phyloP scores from a whole-genome alignment of 2,888 invertebrate genomes.

The Campopleginae sp. region DNA sequence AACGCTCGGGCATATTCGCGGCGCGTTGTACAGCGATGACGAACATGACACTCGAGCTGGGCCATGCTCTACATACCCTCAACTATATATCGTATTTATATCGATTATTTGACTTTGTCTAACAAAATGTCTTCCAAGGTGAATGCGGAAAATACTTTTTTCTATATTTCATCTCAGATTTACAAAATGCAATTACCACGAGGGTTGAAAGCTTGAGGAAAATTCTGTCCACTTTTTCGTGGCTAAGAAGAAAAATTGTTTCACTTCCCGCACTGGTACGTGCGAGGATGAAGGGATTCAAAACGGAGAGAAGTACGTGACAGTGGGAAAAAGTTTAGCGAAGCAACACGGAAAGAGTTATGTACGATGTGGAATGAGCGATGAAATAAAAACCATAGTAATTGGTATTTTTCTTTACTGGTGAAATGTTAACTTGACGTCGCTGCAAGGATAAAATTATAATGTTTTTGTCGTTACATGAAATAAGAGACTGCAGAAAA shows the following conservation, averaged over 20 bases:
- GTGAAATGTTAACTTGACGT: neutral
- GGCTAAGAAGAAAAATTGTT: conserved; percentile 19
- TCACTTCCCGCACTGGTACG: conserved; percentile 11
- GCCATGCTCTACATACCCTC: neutral
- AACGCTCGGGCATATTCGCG: conserved; percentile 36
- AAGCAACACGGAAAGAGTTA: neutral
- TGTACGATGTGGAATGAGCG: neutral
- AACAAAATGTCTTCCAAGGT: neutral
- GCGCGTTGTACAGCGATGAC: conserved; percentile 29
- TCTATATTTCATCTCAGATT: neutral
- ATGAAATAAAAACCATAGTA: neutral
- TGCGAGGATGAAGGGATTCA: conserved; percentile 16
- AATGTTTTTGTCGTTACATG: neutral
- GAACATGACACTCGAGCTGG: conserved; percentile 30
- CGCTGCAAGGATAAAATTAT: neutral
- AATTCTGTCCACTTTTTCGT: conserved; percentile 18
- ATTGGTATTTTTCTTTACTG: neutral
- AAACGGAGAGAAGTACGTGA: conserved; percentile 23
- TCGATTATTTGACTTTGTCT: conserved; percentile 39
- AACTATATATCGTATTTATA: conserved; percentile 17
- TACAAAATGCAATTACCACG: conserved; percentile 12
- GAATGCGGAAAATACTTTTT: neutral
- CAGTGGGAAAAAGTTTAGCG: conserved; percentile 4
- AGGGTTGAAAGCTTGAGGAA: conserved; percentile 13
- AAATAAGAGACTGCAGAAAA: conserved; percentile 19